Base-by-base conservation (phyloP, 2,113 vertebrate genomes). In the Oxyura jamaicensis region DNA sequence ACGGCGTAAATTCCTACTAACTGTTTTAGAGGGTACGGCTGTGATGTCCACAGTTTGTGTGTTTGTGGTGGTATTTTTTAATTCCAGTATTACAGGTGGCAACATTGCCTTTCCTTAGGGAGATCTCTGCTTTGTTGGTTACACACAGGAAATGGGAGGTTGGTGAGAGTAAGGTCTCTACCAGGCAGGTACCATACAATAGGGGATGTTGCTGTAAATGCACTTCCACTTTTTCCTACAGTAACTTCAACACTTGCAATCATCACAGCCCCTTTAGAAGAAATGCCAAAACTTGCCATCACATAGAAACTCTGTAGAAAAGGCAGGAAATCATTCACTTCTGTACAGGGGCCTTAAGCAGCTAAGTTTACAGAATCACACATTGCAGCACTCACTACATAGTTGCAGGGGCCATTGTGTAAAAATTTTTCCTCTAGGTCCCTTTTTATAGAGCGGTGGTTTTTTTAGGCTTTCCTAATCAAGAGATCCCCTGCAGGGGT, bases 301-400 rank as follows among this genome's bases (percentile, higher is more conserved):
- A 4, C 23, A 2, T 3, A 13, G 33, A 8, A 66, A 56, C 41
- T 83, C 15, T 36, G 28, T 29, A 41, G 72, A 39, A 58, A n/a
- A 42, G 18, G 14, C n/a, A 50, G 44, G 59, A 63, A 50, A 36
- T 29, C 11, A 13, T 48, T 60, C 6, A 17, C 36, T 56, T 44
- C 17, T 56, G 28, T 23, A 25, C 19, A 12, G 13, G 11, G 62
- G 52, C 58, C 75, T 60, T 59, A 29, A 31, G 75, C 39, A 50
- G 22, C 0, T 1, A 2, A 2, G 19, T 31, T 36, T 58, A 21
- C 14, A 41, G 22, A 48, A 26, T 13, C 42, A 41, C 3, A 4
- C 11, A 18, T 41, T 75, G 56, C n/a, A 25, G 29, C n/a, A 36
- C 9, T 1, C 3, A 7, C 25, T 66, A 2, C 11, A 3, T 5